A percentile compares a stretch with the other conserved stretches of the same genome.
Conservation (phyloP, 2,113 vertebrate genomes). For the Phalacrocorax pelagicus region DNA sequence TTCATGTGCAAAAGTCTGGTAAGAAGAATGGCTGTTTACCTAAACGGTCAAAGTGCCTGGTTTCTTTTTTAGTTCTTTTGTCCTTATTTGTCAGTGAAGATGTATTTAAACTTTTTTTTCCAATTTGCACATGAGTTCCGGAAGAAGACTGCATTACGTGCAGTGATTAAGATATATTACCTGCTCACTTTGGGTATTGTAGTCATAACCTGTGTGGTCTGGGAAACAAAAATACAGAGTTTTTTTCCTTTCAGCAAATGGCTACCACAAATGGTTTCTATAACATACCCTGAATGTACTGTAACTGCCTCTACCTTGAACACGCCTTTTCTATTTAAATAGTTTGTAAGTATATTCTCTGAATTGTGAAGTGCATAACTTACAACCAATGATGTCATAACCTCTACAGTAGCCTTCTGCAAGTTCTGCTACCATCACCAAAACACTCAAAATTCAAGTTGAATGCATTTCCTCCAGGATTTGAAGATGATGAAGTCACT, state of each 20-base stretch:
- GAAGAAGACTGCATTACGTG: constrained; percentile 42
- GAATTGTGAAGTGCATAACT: constrained; percentile 37
- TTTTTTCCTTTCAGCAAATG: constrained; percentile 49
- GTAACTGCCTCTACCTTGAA: constrained; percentile 69
- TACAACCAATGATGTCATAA: constrained; percentile 32
- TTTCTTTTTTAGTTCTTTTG: constrained; percentile 46
- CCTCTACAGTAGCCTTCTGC: constrained; percentile 56
- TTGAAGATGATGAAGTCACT: not conserved
- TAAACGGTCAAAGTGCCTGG: constrained; percentile 68
- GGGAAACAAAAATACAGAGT: constrained; percentile 33
- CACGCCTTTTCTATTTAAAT: constrained; percentile 56
- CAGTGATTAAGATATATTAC: not conserved
- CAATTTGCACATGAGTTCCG: constrained; percentile 60
- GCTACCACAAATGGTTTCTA: constrained; percentile 46
- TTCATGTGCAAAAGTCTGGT: constrained; percentile 41
- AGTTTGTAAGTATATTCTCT: constrained; percentile 33
- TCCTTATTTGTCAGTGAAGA: constrained; percentile 49
- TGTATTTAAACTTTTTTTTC: constrained; percentile 36
- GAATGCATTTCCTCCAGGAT: constrained; percentile 25
- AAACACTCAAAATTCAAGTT: constrained; percentile 12
- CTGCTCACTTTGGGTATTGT: constrained; percentile 49
- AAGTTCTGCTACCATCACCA: constrained; percentile 36
- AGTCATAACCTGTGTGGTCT: constrained; percentile 53
- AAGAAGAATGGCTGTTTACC: constrained; percentile 51
- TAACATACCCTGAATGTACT: constrained; percentile 63